Base-by-base conservation (phyloP, 2,797 vertebrate genomes). In the Muscicapa comitata region DNA sequence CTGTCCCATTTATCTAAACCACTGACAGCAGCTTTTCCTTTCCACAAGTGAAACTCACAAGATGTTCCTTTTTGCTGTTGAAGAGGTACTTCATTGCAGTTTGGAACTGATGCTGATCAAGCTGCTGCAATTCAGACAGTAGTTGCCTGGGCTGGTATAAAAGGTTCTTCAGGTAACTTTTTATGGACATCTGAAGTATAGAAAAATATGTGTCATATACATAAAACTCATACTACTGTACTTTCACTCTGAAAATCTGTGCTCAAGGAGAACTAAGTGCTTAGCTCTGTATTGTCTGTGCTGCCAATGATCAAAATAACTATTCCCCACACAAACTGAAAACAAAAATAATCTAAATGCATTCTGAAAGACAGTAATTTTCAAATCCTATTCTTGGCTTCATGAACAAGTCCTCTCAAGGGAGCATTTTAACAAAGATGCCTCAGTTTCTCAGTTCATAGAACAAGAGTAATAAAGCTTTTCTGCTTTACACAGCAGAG, bases 21-120 rank as follows among this genome's bases (percentile, higher is more conserved):
- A 51, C 1, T 48, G 43, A 35, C 26, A 83, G 55, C 33, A 86
- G 67, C n/a, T 94, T 73, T 78, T 79, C 16, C 48, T 93, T 84
- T 19, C 42, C 26, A 26, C 19, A 59, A 33, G 40, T 17, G n/a
- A 47, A 73, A 86, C n/a, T 31, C 17, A 94, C 98, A 96, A 98
- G 89, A 59, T 4, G 76, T 13, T 95, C 73, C 76, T 94, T 97
- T 88, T 92, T 98, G 82, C 94, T 97, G 43, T 83, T 92, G 90
- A 98, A 96, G 82, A 98, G 97, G 62, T 90, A 97, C 37, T 97
- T 98, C 97, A 98, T 97, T 21, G 97, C 97, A 6, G 97, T 97
- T 77, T 53, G 95, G 95, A 98, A 98, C 54, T 97, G 97, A 65
- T 92, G 97, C 23, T 74, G 81, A 33, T 97, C 97, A 38, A 98